Base-by-base conservation (phyloP, 2,113 vertebrate species). In the Pelobates fuscus region DNA sequence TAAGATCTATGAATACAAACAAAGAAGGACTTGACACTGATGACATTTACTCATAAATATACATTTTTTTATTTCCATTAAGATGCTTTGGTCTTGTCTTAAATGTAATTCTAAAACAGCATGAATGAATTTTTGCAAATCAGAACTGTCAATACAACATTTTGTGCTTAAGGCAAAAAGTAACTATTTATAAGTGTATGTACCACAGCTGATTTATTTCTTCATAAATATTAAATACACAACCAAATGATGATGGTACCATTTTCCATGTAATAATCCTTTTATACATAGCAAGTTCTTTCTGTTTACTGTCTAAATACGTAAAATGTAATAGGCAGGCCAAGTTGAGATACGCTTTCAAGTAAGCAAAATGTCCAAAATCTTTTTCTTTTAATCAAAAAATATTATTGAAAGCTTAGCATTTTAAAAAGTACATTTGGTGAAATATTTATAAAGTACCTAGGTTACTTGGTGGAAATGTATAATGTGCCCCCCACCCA, bases 21-120 rank as follows among this genome's bases (percentile, higher is more conserved):
- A 55, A 55, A 55, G 52, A 55, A 23, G 52, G 21, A 21, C 17
- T 55, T 55, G 52, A 55, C 52, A 55, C n/a, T 55, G 20, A 55
- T 55, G n/a, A 21, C 12, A 55, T 55, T 55, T 49, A 49, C 44
- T 49, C 44, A 49, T 49, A 49, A 55, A 55, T 55, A 55, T 20
- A 5, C 7, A 55, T 55, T 55, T 55, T 5, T 2, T 55, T 4
- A 11, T 17, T 2, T 17, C 6, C 6, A 11, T 14, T 11, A 14
- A 37, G 32, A 5, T 37, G 18, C 14, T 49, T 7, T 49, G 14
- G 44, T 49, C 14, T 14, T 49, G 15, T 14, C 15, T 49, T 49
- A 49, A 17, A 49, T n/a, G 12, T 14, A n/a, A 49, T 37, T 37
- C 10, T 37, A 10, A 37, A 37, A 37, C 18, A 3, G 44, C 44